Base-by-base conservation (phyloP, 2,888 invertebrate genomes). In the Anodontia alba region DNA sequence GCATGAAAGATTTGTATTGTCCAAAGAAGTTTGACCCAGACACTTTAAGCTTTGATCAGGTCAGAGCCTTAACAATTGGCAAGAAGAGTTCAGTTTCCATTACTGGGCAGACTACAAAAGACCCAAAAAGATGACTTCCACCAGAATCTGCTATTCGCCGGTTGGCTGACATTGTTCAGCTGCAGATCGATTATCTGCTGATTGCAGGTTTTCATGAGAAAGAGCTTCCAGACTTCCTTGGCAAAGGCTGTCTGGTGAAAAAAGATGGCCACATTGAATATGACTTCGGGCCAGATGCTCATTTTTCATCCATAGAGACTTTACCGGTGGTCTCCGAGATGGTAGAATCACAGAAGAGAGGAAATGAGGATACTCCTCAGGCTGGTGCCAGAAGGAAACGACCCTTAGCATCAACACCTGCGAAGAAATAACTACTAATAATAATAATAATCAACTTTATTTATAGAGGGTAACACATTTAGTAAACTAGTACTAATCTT, bases 111-210 rank as follows among this genome's bases (percentile, higher is more conserved):
- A 67, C 31, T 17, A 67, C 68, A 46, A 36, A 51, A 20, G 43
- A 74, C 31, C 74, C 74, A 3, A 62, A 46, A 51, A 66, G 33
- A 26, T 74, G 74, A 67, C 43, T 71, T 20, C 74, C 74, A 33
- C 74, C 74, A 31, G 33, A 42, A 43, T n/a, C 76, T 20, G 69
- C 36, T 20, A 46, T 76, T 12, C 43, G 70, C 26, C 70, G 62
- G 1, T 38, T 76, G 1, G 38, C 70, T 15, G 43, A 62, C 0
- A 17, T 76, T 20, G 62, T 76, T n/a, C 69, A 69, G 31, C 33
- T 69, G 10, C 76, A 76, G 29, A 74, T 74, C 2, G 42, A 74
- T 12, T 74, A 74, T 23, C 20, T 74, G 23, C 29, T 62, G 31
- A 74, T 31, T 33, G 62, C 62, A 1, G 62, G 62, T 10, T 33